phyloP scores from a whole-genome alignment of 2,888 invertebrate genomes.

The Geophilus truncorum region DNA sequence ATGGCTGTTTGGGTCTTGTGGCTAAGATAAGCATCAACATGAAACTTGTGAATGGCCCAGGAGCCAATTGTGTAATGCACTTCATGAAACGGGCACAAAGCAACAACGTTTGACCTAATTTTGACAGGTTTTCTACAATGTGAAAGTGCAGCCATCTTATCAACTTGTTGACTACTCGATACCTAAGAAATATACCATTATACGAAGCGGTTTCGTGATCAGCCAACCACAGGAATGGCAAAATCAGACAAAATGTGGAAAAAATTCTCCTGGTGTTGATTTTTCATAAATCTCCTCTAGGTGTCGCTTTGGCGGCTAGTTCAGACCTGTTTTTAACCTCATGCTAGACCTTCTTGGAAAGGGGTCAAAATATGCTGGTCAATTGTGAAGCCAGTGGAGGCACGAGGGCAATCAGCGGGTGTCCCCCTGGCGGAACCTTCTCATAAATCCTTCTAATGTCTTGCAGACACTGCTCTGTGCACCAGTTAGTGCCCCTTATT shows the following conservation, averaged over 20 bases:
- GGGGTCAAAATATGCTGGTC: not conserved
- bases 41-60: not conserved
- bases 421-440: conserved; percentile 12
- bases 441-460: conserved; percentile 16
- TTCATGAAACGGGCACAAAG: not conserved
- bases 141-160: not conserved
- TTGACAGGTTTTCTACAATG: conserved; percentile 7
- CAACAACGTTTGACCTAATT: conserved; percentile 13
- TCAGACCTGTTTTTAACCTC: not conserved
- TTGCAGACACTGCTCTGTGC: not conserved
- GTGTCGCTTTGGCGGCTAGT: not conserved
- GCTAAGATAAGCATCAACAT: conserved; percentile 20
- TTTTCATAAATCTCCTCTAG: too few species aligned
- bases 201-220: not conserved
- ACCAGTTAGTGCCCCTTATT: not conserved
- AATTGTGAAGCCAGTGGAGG: not conserved
- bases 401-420: conserved; percentile 12
- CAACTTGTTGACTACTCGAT: not conserved
- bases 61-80: not conserved
- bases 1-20: conserved; percentile 9
- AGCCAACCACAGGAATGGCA: not conserved
- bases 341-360: not conserved
- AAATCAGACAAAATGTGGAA: not conserved
- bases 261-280: not conserved
- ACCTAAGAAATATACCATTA: not conserved